These are phyloP conservation scores for Ariopsis seemanni DNA, from an alignment of 2,113 vertebrate genomes.

Conservation along the genomic window DNA sequence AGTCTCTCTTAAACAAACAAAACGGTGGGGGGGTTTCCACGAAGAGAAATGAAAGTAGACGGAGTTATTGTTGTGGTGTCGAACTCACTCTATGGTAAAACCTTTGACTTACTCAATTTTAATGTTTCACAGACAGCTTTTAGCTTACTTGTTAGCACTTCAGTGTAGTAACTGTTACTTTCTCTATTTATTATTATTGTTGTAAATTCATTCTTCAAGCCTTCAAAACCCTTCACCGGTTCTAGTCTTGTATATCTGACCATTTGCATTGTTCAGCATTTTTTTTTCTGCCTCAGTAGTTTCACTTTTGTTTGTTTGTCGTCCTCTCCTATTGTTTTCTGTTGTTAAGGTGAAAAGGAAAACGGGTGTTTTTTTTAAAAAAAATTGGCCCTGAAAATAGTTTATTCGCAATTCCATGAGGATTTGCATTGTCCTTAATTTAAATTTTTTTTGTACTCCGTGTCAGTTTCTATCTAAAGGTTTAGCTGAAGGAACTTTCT, in stretches of 20 bases:
- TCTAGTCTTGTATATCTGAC: rapidly evolving
- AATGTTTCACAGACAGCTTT: background rate
- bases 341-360: background rate
- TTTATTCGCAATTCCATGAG: background rate
- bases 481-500: background rate
- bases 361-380: background rate
- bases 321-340: background rate
- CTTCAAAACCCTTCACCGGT: background rate
- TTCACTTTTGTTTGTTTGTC: background rate
- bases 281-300: background rate
- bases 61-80: background rate
- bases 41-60: too few species aligned
- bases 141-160: background rate
- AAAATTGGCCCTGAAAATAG: background rate
- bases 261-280: background rate
- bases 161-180: background rate
- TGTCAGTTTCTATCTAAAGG: background rate
- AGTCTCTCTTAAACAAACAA: too few species aligned
- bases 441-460: too few species aligned
- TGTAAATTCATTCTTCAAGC: background rate
- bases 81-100: too few species aligned
- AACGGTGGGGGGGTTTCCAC: too few species aligned
- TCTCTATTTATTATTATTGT: background rate
- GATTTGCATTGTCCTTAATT: background rate
- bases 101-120: too few species aligned